Evolutionary conservation across 2,113 vertebrate genomes (phyloP), one percentile per base, ranked within the genome.

Genomic region (Apteryx owenii): DNA sequence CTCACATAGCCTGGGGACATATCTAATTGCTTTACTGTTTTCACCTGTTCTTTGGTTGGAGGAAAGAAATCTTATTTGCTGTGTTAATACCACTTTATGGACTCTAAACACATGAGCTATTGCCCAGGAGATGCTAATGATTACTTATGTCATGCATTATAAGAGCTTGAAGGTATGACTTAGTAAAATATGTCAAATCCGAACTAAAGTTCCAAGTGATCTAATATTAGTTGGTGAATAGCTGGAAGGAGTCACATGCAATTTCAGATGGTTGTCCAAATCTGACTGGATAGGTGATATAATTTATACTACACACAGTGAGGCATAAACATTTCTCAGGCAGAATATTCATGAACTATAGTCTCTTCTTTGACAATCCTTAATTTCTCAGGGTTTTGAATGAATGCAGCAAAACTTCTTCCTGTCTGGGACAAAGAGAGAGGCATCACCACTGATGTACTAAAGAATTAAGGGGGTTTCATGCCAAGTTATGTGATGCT

Each of bases 361-460:
- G 33, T 71, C 78, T n/a, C 51, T 90, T 91, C 89, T 91, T 61
- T 76, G 54, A 19, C 75, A 79, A 70, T 82, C 73, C 81, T 93
- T 87, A 93, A 93, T 38, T 93, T 60, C 29, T 42, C 22, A 20
- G 42, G 36, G 17, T 15, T 62, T 86, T 40, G 29, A 84, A 81
- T 25, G 81, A 73, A 84, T 64, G 17, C 36, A 79, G 60, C 8
- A 91, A 56, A 87, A 53, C 9, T 26, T 89, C 23, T n/a, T 83
- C 71, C 76, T 14, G 54, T n/a, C 42, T 65, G 28, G 10, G n/a
- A 77, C 28, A 82, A 70, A 60, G 20, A 60, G 16, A 72, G 31
- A 79, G 48, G 53, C 46, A 53, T 5, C 22, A 31, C 71, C 18
- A 50, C 33, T 53, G 28, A 56, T n/a, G 1, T n/a, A 21, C 3